Conservation (phyloP, 2,888 invertebrate species). For the Fragum whitleyi region DNA sequence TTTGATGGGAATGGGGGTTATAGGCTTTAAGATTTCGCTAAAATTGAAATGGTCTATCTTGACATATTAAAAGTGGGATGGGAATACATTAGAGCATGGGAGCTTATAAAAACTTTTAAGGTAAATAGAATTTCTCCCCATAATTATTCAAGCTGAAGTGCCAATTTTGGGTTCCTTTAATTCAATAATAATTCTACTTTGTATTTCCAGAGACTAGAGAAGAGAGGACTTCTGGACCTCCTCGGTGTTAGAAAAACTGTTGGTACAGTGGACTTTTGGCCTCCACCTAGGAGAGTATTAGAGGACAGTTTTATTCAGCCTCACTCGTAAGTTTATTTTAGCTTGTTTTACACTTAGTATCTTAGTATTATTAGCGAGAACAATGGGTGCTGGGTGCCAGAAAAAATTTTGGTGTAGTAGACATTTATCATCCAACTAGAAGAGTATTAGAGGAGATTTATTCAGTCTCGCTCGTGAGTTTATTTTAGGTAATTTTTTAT, state of each 20-base stretch:
- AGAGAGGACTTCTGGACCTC: slow-evolving; percentile 82
- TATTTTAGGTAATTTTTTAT: slow-evolving; percentile 44
- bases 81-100: too few relatives aligned
- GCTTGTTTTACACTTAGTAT: too few relatives aligned
- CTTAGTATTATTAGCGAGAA: too few relatives aligned
- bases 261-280: slow-evolving; percentile 80
- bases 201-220: slow-evolving; percentile 74
- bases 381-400: slow-evolving; percentile 82
- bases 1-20: too few relatives aligned
- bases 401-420: slow-evolving; percentile 82
- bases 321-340: slow-evolving; percentile 74
- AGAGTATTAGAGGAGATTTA: slow-evolving; percentile 76
- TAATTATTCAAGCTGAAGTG: too few relatives aligned
- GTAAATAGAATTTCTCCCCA: too few relatives aligned
- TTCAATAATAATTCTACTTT: too few relatives aligned
- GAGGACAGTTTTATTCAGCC: slow-evolving; percentile 77
- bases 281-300: slow-evolving; percentile 76
- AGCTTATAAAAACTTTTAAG: too few relatives aligned
- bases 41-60: too few relatives aligned
- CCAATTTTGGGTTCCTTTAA: too few relatives aligned
- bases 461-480: slow-evolving; percentile 78
- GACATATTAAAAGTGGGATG: too few relatives aligned
- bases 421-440: slow-evolving; percentile 80
- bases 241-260: slow-evolving; percentile 83
- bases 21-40: too few relatives aligned